phyloP scores from a whole-genome alignment of 2,797 vertebrate genomes.

The Gambusia yucatana region DNA sequence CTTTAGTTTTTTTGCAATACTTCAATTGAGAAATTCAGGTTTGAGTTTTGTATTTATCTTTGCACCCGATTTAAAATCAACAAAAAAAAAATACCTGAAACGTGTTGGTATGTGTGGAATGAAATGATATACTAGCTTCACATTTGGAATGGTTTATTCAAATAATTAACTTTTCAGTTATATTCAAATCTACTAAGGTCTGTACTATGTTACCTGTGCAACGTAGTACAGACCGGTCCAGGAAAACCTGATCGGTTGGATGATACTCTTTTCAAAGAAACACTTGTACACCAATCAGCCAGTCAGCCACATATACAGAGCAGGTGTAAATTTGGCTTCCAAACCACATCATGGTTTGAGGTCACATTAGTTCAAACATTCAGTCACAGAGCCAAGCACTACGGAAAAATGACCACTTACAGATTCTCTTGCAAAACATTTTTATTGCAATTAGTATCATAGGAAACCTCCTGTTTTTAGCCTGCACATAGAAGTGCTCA shows the following conservation, averaged over 20 bases:
- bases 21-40: neutral
- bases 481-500: conserved; percentile 48
- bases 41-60: neutral
- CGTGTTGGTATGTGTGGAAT: neutral
- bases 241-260: neutral
- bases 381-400: neutral
- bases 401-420: conserved; percentile 21
- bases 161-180: neutral
- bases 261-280: neutral
- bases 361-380: neutral
- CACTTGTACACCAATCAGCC: neutral
- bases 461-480: conserved; percentile 50
- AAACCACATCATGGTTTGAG: neutral
- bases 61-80: neutral
- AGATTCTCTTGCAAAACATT: conserved; percentile 60
- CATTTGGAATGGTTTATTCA: neutral
- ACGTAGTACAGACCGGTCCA: neutral
- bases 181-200: neutral
- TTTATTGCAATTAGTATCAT: conserved; percentile 76
- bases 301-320: conserved; percentile 18
- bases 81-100: neutral
- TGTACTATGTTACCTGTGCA: neutral
- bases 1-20: neutral
- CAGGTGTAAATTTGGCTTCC: conserved; percentile 28
- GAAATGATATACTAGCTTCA: neutral